These are phyloP conservation scores for Drosophila emarginata DNA, from an alignment of 2,888 invertebrate species.

Conservation along the genomic window DNA sequence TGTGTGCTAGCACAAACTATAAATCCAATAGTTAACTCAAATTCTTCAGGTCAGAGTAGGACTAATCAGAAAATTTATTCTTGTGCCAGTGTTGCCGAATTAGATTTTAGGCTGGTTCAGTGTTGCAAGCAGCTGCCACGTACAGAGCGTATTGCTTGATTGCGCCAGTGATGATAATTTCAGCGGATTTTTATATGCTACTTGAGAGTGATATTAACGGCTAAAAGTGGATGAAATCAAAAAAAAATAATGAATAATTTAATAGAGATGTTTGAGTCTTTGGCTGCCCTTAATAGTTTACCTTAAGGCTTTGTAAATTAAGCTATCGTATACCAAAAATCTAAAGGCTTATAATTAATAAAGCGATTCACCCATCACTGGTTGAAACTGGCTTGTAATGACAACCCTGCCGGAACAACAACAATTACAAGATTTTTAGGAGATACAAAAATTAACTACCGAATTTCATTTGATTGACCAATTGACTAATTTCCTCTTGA, in stretches of 20 bases:
- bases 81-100: background rate
- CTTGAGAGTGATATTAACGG: no score
- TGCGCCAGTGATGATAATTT: background rate
- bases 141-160: background rate
- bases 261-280: no score
- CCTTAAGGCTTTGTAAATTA: no score
- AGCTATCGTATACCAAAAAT: background rate
- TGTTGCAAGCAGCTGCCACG: constrained; percentile 6
- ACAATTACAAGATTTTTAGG: background rate
- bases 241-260: no score
- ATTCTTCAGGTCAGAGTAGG: background rate
- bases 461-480: background rate
- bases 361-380: background rate
- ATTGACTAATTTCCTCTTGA: background rate
- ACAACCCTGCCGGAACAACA: background rate
- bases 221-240: no score
- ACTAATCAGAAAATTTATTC: constrained; percentile 4
- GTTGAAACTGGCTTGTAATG: background rate
- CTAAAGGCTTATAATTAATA: background rate
- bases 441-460: background rate
- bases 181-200: background rate
- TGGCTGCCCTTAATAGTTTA: no score
- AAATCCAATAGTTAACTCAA: background rate
- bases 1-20: constrained; percentile 4
- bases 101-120: background rate